Evolutionary conservation across 2,797 vertebrate species (phyloP).

Genomic region (Carapus acus): DNA sequence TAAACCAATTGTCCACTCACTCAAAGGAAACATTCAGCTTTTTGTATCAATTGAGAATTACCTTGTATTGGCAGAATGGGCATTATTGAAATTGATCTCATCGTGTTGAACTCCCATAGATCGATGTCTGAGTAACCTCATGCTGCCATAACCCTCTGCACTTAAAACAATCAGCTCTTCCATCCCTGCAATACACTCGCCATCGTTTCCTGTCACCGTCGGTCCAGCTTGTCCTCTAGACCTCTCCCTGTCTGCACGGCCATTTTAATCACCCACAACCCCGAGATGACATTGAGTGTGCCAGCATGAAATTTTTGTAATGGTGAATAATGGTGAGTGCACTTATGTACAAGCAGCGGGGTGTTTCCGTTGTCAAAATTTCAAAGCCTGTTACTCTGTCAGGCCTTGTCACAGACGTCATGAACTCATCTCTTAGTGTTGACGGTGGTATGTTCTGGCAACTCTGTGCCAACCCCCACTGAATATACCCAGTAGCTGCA

Average conservation of each 20-base stretch:
- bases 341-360: not conserved
- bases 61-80: too few relatives aligned
- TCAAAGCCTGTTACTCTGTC: slow-evolving; percentile 20
- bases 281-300: slow-evolving; percentile 1
- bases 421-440: too few relatives aligned
- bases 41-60: too few relatives aligned
- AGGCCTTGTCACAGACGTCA: slow-evolving; percentile 10
- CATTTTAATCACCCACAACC: not conserved
- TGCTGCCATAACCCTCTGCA: too few relatives aligned
- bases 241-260: slow-evolving; percentile 6
- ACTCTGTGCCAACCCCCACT: not conserved
- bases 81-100: too few relatives aligned
- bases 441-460: too few relatives aligned
- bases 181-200: too few relatives aligned
- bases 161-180: not conserved
- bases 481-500: slow-evolving; percentile 28
- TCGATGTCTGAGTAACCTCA: too few relatives aligned
- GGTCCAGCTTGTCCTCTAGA: not conserved
- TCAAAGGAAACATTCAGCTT: too few relatives aligned
- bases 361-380: too few relatives aligned
- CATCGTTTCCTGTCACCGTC: not conserved
- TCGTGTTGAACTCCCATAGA: too few relatives aligned
- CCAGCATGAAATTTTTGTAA: not conserved
- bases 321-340: not conserved
- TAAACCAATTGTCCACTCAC: slow-evolving; percentile 39